Percentiles rank a stretch among this genome's conserved stretches.
Evolutionary conservation across 64 coral and sea anemone genomes (phyloP).

Genomic region (Orbicella faveolata): DNA sequence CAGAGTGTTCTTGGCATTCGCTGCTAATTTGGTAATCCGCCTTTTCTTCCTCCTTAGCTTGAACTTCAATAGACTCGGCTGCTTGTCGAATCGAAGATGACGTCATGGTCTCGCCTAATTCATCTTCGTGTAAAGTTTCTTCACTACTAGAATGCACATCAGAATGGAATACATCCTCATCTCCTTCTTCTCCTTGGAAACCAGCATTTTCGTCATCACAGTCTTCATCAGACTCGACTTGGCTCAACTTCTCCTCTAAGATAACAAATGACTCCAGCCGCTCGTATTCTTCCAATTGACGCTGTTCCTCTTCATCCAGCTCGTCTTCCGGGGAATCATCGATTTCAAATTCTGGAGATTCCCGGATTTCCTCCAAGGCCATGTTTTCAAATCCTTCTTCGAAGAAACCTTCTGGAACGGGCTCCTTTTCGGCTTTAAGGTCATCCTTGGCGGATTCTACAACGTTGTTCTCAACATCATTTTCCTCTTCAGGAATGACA

Average conservation of each 20-base stretch:
- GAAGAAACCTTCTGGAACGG: slow-evolving; percentile 4
- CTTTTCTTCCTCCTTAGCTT: not conserved
- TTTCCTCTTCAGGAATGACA: slow-evolving; percentile 88
- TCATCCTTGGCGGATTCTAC: not conserved
- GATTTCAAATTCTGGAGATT: slow-evolving; percentile 60
- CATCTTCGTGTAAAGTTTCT: slow-evolving; percentile 57
- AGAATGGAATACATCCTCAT: slow-evolving; percentile 41
- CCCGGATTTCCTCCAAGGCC: slow-evolving; percentile 62
- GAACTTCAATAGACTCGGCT: not conserved
- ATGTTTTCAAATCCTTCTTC: slow-evolving; percentile 43
- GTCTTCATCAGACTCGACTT: slow-evolving; percentile 87
- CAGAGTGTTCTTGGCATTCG: slow-evolving; percentile 7
- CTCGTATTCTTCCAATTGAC: slow-evolving; percentile 87
- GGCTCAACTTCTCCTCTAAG: slow-evolving; percentile 88
- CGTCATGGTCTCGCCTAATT: slow-evolving; percentile 44
- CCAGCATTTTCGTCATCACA: slow-evolving; percentile 52
- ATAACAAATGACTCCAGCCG: slow-evolving; percentile 92
- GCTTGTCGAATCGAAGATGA: slow-evolving; percentile 20
- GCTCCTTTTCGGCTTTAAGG: slow-evolving; percentile 41
- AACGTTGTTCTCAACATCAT: slow-evolving; percentile 38
- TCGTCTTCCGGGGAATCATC: slow-evolving; percentile 38
- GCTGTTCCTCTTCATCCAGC: slow-evolving; percentile 59
- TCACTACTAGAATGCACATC: slow-evolving; percentile 43
- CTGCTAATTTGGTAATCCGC: not conserved
- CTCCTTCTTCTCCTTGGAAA: slow-evolving; percentile 20